Base-by-base conservation (phyloP, 2,113 vertebrate species). In the Poicephalus meyeri region DNA sequence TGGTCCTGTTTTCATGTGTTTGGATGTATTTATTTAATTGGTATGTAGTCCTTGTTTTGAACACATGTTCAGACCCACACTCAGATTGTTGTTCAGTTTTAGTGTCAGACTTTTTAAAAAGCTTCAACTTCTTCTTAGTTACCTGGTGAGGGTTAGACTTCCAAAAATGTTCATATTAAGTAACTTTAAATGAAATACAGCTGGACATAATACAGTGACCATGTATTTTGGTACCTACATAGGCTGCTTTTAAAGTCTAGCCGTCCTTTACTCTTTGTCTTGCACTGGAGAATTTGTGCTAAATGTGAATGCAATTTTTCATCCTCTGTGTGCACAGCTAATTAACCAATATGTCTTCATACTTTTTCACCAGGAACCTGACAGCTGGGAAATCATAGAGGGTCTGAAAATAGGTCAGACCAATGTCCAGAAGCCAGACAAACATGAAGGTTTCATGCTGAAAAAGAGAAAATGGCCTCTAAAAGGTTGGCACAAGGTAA, bases 391-490 rank as follows among this genome's bases (percentile, higher is more conserved):
- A 98, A 99, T 99, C 97, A 99, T 99, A 88, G 99, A 99, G 97
- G 99, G 99, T 63, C 97, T 99, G 97, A 99, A 99, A 98, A 99
- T 99, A 90, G 99, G 99, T 77, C 99, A 99, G 92, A 99, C 99
- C 91, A 99, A 99, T 95, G 98, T 99, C 89, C 99, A 99, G 97
- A 99, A 99, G 96, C 99, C 99, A 93, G 99, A 99, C 86, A 99
- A 99, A 97, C 99, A 99, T 35, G 99, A 99, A 97, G 99, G 99
- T 26, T 99, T 99, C 97, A 99, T 99, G 99, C 97, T 99, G 97
- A 99, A 99, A 98, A 99, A 99, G 97, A 98, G 99, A 97, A 99
- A 99, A 98, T 99, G 99, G 99, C 99, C 99, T 49, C 98, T 99
- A 95, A 99, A 99, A 98, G 99, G 99, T 77, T 99, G 99, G 99